Percentiles rank a stretch among this genome's conserved stretches.
Evolutionary conservation across 2,888 invertebrate species (phyloP).

Genomic region (Callyntrura sp.): DNA sequence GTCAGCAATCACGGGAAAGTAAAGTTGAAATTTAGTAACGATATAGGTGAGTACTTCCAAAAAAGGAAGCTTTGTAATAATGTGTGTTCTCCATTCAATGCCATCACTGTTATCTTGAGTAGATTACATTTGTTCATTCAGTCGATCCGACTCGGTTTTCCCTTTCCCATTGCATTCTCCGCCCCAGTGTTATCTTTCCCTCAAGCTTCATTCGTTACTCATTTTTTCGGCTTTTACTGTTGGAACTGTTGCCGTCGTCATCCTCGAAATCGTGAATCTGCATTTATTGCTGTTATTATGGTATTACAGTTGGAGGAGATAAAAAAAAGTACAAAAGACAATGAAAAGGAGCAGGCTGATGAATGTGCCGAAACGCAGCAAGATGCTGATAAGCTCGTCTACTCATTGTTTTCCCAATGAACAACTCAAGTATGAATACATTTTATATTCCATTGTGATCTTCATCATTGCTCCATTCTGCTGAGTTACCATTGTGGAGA

Average conservation of each 20-base stretch:
- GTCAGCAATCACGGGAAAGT: too few relatives aligned
- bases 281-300: conserved; percentile 50
- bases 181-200: conserved; percentile 14
- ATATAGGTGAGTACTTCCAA: too few relatives aligned
- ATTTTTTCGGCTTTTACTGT: conserved; percentile 47
- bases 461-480: conserved; percentile 8
- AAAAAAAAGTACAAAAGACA: conserved; percentile 34
- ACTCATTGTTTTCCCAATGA: conserved; percentile 45
- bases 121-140: conserved; percentile 29
- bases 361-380: conserved; percentile 16
- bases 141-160: conserved; percentile 20
- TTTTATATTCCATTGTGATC: conserved; percentile 50
- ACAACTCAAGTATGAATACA: conserved; percentile 27
- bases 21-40: too few relatives aligned
- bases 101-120: not conserved
- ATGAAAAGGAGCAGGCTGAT: not conserved
- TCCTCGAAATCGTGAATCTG: conserved; percentile 58
- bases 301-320: conserved; percentile 23
- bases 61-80: too few relatives aligned
- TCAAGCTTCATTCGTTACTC: conserved; percentile 43
- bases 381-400: conserved; percentile 50
- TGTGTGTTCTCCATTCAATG: too few relatives aligned
- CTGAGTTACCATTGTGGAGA: conserved; percentile 49
- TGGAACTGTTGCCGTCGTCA: conserved; percentile 35
- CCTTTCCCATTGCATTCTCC: conserved; percentile 15